These are phyloP conservation scores for Alca torda DNA, from an alignment of 2,797 vertebrate species.

Conservation along the genomic window DNA sequence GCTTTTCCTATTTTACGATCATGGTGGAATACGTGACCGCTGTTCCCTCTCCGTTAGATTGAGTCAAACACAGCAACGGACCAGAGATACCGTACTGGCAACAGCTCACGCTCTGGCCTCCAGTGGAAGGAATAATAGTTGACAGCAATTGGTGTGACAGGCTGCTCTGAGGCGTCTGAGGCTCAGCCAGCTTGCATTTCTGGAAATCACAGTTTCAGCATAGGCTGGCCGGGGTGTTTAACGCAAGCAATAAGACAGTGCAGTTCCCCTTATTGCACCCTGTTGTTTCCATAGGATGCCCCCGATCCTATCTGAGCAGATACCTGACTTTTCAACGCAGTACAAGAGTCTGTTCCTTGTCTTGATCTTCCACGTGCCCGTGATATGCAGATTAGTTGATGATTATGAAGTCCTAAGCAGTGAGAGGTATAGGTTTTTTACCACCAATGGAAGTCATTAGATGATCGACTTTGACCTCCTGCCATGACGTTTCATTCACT, in stretches of 20 bases:
- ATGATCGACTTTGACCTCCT: neutral
- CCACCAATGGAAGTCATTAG: neutral
- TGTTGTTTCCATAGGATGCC: neutral
- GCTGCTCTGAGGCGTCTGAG: neutral
- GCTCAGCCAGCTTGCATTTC: neutral
- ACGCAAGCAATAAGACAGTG: neutral
- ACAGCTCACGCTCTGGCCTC: accelerated
- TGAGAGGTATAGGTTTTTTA: neutral
- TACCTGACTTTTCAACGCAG: neutral
- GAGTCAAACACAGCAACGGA: neutral
- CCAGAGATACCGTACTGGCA: neutral
- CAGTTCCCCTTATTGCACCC: no score
- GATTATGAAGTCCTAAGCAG: neutral
- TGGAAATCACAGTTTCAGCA: neutral
- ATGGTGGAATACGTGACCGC: neutral
- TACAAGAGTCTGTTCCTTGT: neutral
- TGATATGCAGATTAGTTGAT: accelerated
- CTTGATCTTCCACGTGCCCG: neutral
- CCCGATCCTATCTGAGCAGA: accelerated
- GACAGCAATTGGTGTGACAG: neutral
- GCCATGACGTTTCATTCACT: neutral
- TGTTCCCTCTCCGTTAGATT: neutral
- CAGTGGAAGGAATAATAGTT: neutral
- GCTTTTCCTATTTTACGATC: neutral
- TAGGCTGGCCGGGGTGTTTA: neutral